Percentiles rank a stretch among this genome's conserved stretches.
These are phyloP conservation scores for Peromyscus melanophrys DNA, from an alignment of 2,797 vertebrate genomes.

Conservation along the genomic window DNA sequence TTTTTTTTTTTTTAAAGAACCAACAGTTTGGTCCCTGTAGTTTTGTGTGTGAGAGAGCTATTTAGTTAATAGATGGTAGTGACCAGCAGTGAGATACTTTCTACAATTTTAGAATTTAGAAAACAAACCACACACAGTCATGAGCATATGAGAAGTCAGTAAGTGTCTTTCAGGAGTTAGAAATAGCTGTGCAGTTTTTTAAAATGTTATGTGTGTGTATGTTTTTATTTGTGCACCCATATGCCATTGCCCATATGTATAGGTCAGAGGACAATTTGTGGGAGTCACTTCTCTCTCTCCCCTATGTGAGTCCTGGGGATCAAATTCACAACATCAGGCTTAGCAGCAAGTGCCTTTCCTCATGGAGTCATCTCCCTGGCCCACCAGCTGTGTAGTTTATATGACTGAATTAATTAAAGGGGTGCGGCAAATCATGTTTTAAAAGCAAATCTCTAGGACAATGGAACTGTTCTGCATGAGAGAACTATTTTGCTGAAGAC, in stretches of 20 bases:
- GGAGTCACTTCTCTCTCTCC: background rate
- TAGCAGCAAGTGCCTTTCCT: background rate
- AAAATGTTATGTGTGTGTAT: background rate
- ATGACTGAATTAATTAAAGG: constrained; percentile 8
- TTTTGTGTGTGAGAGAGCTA: background rate
- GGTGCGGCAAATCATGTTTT: background rate
- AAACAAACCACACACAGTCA: constrained; percentile 8
- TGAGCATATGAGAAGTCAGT: background rate
- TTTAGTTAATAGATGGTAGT: background rate
- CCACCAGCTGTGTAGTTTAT: background rate
- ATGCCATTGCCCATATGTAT: background rate
- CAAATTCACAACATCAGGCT: too few species aligned
- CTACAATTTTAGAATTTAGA: constrained; percentile 15
- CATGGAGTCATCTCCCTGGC: background rate
- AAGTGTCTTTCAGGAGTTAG: background rate
- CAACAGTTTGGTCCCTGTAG: background rate
- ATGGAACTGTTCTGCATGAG: background rate
- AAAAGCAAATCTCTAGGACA: constrained; percentile 7
- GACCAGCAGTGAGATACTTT: background rate
- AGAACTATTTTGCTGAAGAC: background rate
- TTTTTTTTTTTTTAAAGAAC: background rate
- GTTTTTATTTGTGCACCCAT: background rate
- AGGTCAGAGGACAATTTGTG: background rate
- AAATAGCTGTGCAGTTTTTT: background rate
- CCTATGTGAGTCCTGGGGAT: background rate